Base-by-base conservation (phyloP, 2,113 vertebrate species). In the Sceloporus tristichus region DNA sequence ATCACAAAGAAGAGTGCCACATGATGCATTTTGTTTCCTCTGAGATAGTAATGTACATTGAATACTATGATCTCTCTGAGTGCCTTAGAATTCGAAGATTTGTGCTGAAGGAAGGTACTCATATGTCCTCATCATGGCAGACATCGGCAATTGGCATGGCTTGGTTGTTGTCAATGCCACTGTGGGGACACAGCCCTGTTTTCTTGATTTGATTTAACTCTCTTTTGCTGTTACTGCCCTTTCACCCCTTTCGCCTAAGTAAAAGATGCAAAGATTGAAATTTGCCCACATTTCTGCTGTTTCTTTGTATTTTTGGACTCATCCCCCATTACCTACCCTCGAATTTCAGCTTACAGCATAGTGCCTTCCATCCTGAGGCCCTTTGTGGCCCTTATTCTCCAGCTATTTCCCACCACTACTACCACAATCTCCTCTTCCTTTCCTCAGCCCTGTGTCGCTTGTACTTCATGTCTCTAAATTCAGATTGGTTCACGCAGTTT, bases 51-150 rank as follows among this genome's bases (percentile, higher is more conserved):
- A 90, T 91, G 38, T 93, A 81, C 90, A 81, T 71, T 93, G 91
- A 95, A 90, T 93, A 93, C 80, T 87, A 92, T 93, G 94, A 91
- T 95, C 90, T 87, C 19, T 92, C 87, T 87, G 88, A 96, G 91
- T 90, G 93, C 91, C 92, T 93, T 92, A 92, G 92, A 94, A 40
- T 91, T 94, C 91, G 54, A 91, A 91, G 89, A 89, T 94, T 94
- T 92, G 95, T 91, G 91, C 91, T 95, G 89, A 91, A 93, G 92
- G 93, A 95, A 94, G 91, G 83, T 86, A 90, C 76, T 94, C 89
- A 82, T 89, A 59, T 11, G 10, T 94, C 93, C 83, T 88, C 89
- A 19, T 92, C 80, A 70, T 25, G 38, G 13, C 40, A 29, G 7
- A 38, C 25, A 53, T 82, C 38, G 10, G 42, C 21, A 11, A 25